Evolutionary conservation across 1,140 invertebrate genomes (phyloP).

Genomic region (Anthonomus grandis): DNA sequence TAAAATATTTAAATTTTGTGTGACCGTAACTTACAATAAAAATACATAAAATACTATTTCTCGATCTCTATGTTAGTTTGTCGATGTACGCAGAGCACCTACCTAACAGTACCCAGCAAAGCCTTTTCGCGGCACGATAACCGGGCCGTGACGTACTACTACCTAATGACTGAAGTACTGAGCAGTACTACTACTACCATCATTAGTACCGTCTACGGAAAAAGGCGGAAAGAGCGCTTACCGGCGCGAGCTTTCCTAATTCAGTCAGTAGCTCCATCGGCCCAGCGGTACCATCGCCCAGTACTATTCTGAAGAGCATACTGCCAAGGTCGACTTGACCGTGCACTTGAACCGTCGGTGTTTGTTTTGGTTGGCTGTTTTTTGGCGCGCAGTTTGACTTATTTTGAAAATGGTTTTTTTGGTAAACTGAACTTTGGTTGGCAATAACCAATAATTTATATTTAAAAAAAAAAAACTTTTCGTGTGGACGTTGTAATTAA

Average conservation of each 20-base stretch:
- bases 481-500: neutral
- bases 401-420: neutral
- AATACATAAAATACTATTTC: too few species aligned
- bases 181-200: conserved; percentile 8
- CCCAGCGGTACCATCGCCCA: conserved; percentile 13
- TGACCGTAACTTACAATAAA: too few species aligned
- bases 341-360: neutral
- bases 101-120: conserved; percentile 24
- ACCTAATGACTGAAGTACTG: conserved; percentile 12
- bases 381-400: conserved; percentile 7
- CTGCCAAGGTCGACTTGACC: conserved; percentile 9
- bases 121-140: conserved; percentile 21
- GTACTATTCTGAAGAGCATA: neutral
- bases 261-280: conserved; percentile 20
- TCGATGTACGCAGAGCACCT: neutral
- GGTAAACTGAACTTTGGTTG: neutral
- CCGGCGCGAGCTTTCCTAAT: conserved; percentile 12
- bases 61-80: too few species aligned
- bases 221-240: conserved; percentile 25
- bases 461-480: neutral
- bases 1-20: too few species aligned
- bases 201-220: conserved; percentile 14
- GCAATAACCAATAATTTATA: too few species aligned
- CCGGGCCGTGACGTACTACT: conserved; percentile 23
- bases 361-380: neutral